Evolutionary conservation across 1,140 invertebrate species (phyloP).

Genomic region (Centruroides sculpturatus): DNA sequence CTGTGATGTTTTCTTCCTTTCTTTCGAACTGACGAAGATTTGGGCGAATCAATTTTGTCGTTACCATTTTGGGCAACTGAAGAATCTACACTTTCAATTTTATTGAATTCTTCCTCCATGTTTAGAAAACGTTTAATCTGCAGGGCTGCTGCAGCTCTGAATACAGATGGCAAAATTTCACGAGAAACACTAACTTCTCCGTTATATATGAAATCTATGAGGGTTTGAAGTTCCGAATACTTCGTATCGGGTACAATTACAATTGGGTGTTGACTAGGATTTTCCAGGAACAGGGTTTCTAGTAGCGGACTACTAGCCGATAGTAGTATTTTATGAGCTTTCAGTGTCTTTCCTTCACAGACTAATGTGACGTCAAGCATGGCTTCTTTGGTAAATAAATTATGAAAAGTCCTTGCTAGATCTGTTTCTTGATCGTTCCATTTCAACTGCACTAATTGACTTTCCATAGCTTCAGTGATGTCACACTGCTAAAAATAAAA

Average conservation of each 20-base stretch:
- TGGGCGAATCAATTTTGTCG: too few relatives aligned
- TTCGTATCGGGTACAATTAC: conserved; percentile 81
- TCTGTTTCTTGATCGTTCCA: conserved; percentile 90
- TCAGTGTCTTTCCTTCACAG: conserved; percentile 75
- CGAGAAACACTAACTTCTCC: conserved; percentile 77
- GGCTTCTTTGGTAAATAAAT: conserved; percentile 70
- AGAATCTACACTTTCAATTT: too few relatives aligned
- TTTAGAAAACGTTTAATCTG: conserved; percentile 56
- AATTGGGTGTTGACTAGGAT: conserved; percentile 76
- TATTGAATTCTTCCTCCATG: too few relatives aligned
- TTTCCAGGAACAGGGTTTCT: conserved; percentile 76
- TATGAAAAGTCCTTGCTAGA: conserved; percentile 78
- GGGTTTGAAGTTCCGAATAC: conserved; percentile 68
- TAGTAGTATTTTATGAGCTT: conserved; percentile 83
- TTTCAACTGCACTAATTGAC: conserved; percentile 33
- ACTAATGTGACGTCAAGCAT: conserved; percentile 84
- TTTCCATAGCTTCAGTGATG: too few relatives aligned
- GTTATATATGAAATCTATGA: conserved; percentile 68
- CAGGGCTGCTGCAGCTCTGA: conserved; percentile 69
- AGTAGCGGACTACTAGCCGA: conserved; percentile 90
- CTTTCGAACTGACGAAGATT: too few relatives aligned
- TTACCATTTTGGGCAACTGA: too few relatives aligned
- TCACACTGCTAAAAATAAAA: too few relatives aligned
- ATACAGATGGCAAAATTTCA: conserved; percentile 62
- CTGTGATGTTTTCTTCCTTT: too few relatives aligned